Percentiles rank a stretch among this genome's conserved stretches.
These are phyloP conservation scores for Bufotes viridis DNA, from an alignment of 2,797 vertebrate genomes.

Conservation along the genomic window DNA sequence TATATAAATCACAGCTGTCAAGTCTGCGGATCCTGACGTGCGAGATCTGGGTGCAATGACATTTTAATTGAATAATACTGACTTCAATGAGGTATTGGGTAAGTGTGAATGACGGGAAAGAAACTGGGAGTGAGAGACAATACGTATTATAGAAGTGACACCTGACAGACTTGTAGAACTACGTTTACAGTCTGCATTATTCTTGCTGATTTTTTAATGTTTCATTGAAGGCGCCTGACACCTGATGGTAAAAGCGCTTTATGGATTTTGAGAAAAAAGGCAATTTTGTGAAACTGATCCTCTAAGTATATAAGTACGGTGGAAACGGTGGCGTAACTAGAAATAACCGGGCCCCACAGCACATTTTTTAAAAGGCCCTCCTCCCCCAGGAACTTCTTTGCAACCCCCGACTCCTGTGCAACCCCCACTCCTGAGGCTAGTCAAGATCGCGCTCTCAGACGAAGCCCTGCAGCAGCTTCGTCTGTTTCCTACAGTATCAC, in stretches of 20 bases:
- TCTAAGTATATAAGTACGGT: background rate
- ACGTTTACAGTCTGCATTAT: constrained; percentile 23
- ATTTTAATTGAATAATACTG: constrained; percentile 48
- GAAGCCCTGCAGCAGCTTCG: too few relatives aligned
- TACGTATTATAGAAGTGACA: constrained; percentile 29
- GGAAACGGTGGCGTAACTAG: too few relatives aligned
- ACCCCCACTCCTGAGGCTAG: too few relatives aligned
- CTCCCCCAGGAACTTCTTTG: too few relatives aligned
- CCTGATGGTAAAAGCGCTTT: background rate
- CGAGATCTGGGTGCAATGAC: constrained; percentile 31
- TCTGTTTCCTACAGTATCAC: too few relatives aligned
- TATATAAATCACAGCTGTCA: constrained; percentile 44
- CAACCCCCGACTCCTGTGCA: too few relatives aligned
- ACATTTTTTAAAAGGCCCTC: too few relatives aligned
- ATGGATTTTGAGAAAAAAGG: background rate
- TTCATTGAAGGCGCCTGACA: background rate
- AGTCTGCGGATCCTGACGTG: constrained; percentile 11
- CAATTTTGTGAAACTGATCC: background rate
- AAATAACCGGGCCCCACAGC: too few relatives aligned
- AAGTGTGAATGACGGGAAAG: constrained; percentile 50
- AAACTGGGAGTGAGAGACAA: constrained; percentile 32
- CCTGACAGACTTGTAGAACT: constrained; percentile 19
- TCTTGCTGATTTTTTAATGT: background rate
- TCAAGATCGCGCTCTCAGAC: too few relatives aligned
- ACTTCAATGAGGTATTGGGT: constrained; percentile 41